Evolutionary conservation across 2,888 invertebrate species (phyloP).

Genomic region (Cantharis nigra): DNA sequence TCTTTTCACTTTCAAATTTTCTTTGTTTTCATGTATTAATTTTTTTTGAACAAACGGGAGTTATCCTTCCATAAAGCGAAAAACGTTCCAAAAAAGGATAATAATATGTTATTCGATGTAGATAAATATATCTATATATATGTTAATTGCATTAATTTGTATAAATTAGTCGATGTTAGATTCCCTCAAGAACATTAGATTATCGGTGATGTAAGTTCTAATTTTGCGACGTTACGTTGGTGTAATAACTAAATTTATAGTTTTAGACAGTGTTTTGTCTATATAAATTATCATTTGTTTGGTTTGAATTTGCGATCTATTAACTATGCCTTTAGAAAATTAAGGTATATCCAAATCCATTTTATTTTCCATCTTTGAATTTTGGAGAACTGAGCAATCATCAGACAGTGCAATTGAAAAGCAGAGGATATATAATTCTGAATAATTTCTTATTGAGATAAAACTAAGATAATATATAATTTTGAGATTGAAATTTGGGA

Average conservation of each 20-base stretch:
- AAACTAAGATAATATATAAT: conserved; percentile 1
- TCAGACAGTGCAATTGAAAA: neutral
- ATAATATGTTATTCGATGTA: no score
- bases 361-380: neutral
- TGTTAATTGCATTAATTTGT: neutral
- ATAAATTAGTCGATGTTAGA: neutral
- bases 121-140: neutral
- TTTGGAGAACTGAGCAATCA: neutral
- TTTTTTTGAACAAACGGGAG: neutral
- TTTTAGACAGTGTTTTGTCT: neutral
- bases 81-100: no score
- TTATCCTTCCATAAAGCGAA: no score
- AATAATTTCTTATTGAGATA: neutral
- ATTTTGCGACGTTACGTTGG: neutral
- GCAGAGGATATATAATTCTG: neutral
- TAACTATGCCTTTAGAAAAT: neutral
- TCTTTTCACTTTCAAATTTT: neutral
- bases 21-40: neutral
- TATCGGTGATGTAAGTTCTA: neutral
- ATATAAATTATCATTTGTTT: neutral
- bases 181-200: neutral
- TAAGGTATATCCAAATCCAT: neutral
- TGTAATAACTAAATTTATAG: neutral
- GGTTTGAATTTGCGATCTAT: neutral
- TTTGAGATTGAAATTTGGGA: conserved; percentile 9